Base-by-base conservation (phyloP, 2,113 vertebrate genomes). In the Gopherus flavomarginatus region DNA sequence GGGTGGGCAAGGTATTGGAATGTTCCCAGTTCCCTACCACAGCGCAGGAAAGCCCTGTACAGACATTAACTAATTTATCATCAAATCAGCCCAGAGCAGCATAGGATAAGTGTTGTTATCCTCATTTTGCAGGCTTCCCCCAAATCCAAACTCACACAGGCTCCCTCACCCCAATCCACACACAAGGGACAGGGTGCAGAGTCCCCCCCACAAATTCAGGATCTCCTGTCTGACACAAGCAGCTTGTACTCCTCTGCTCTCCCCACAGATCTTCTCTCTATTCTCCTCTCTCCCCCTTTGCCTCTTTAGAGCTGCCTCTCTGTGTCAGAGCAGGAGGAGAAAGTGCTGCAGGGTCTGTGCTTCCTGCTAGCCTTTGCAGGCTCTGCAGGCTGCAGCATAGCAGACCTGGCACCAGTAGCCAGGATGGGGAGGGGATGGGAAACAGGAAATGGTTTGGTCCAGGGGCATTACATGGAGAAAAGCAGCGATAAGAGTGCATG, bases 361-460 rank as follows among this genome's bases (percentile, higher is more conserved):
- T 52, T 19, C 1, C 75, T 90, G 81, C 26, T 87, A 81, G 53
- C 86, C 27, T 57, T 54, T 82, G 1, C 10, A 0, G 62, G 11
- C 29, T 57, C 47, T 11, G 4, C 24, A 53, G 49, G n/a, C 38
- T 49, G 12, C 14, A 1, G 59, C 4, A 6, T 22, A n/a, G 10
- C 81, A 93, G 26, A 53, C 72, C 59, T 50, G 29, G 72, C 17
- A 75, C 35, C 35, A 86, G 29, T 49, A 86, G 6, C 38, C 93
- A 59, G 21, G 54, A 69, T 89, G 0, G 0, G 9, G 1, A 2
- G 13, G 59, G 17, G 54, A 59, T 88, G 0, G 0, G 8, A 2
- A 2, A 14, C 11, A 2, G 89, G n/a, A 83, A 78, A 42, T 11
- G 13, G 5, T 59, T 90, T 90, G 72, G 22, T 59, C 52, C 54